These are phyloP conservation scores for Nebria brevicollis DNA, from an alignment of 2,888 invertebrate species.

Conservation along the genomic window DNA sequence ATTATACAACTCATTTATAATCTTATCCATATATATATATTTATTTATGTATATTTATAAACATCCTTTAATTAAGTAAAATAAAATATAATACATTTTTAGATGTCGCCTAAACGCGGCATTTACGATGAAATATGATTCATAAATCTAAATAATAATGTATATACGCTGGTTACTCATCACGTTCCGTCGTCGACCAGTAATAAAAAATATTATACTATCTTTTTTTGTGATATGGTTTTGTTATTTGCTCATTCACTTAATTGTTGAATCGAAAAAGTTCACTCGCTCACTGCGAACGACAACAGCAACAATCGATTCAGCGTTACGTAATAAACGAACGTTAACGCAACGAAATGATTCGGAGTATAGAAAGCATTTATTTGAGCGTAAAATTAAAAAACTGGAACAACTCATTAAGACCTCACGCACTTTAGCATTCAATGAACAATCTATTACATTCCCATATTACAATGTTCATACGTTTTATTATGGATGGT, in stretches of 20 bases:
- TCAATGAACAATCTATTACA: slow-evolving; percentile 54
- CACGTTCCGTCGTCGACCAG: slow-evolving; percentile 43
- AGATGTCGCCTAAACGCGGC: slow-evolving; percentile 26
- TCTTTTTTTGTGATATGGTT: slow-evolving; percentile 24
- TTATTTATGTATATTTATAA: neutral
- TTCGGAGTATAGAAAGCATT: slow-evolving; percentile 52
- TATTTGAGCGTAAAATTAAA: slow-evolving; percentile 54
- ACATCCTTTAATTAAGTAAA: neutral
- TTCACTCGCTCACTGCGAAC: slow-evolving; percentile 20
- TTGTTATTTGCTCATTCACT: slow-evolving; percentile 15
- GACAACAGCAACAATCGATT: slow-evolving; percentile 8
- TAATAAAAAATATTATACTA: slow-evolving; percentile 19
- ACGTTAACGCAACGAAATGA: slow-evolving; percentile 38
- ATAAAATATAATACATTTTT: slow-evolving; percentile 16
- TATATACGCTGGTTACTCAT: slow-evolving; percentile 48
- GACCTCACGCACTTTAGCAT: slow-evolving; percentile 51
- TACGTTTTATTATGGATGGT: slow-evolving; percentile 60
- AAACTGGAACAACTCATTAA: slow-evolving; percentile 54
- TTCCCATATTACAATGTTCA: slow-evolving; percentile 56
- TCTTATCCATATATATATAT: neutral
- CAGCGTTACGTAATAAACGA: slow-evolving; percentile 15
- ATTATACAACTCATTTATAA: too few relatives aligned
- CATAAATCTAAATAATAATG: slow-evolving; percentile 17
- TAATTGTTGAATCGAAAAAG: slow-evolving; percentile 9
- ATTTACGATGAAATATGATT: slow-evolving; percentile 21